Conservation (phyloP, 2,113 vertebrate genomes). For the Ivindomyrus marchei region DNA sequence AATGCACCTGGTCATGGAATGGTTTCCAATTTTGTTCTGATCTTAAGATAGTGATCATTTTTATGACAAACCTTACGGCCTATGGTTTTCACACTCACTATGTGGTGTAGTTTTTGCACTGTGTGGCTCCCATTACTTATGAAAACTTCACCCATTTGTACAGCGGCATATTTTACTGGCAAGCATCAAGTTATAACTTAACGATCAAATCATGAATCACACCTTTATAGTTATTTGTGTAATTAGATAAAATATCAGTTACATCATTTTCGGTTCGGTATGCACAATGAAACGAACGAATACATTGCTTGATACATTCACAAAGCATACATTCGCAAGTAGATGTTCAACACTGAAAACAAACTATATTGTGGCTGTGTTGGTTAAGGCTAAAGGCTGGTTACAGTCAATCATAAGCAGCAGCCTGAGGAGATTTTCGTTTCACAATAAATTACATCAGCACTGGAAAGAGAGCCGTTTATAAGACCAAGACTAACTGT, state of each 20-base stretch:
- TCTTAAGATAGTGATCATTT: not conserved
- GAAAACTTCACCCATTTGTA: not conserved
- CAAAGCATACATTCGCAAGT: not conserved
- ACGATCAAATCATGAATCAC: not conserved
- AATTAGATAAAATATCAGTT: not conserved
- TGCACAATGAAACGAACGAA: not conserved
- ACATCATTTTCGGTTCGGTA: not conserved
- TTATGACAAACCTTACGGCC: not conserved
- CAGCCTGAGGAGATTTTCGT: not conserved
- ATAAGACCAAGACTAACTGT: not conserved
- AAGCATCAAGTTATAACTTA: not conserved
- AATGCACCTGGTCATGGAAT: not conserved
- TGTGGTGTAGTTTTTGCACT: not conserved
- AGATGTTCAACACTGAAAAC: not conserved
- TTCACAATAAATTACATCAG: not conserved
- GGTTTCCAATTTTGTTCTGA: not conserved
- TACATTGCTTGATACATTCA: not conserved
- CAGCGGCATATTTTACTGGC: not conserved
- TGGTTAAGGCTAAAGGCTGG: not conserved
- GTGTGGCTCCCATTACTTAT: not conserved
- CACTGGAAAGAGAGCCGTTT: not conserved
- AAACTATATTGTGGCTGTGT: too few species aligned
- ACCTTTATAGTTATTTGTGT: not conserved
- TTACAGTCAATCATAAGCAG: not conserved
- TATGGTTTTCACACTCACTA: not conserved